Percentiles rank a stretch among this genome's conserved stretches.
These are phyloP conservation scores for Sycophila sp. DNA, from an alignment of 1,140 invertebrate species.

Conservation along the genomic window DNA sequence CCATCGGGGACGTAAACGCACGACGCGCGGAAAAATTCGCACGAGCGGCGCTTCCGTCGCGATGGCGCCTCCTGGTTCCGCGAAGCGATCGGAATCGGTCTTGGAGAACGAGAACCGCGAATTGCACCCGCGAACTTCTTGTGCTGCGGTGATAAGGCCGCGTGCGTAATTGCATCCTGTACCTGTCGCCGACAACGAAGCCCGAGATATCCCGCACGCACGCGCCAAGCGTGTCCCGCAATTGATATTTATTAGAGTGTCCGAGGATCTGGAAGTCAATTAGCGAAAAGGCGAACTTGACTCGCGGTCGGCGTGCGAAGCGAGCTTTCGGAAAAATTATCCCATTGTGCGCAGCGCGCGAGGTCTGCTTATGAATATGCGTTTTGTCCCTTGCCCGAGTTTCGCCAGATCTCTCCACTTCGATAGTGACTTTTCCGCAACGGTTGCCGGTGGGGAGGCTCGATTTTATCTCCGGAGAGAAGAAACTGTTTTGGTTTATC, in stretches of 20 bases:
- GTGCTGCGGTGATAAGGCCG: constrained; percentile 55
- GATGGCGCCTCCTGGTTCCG: neutral
- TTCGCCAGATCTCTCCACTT: no score
- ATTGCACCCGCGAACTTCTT: constrained; percentile 52
- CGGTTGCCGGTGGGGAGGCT: no score
- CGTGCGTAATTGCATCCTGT: constrained; percentile 61
- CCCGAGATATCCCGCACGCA: constrained; percentile 17
- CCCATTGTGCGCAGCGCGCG: neutral
- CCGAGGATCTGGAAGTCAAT: constrained; percentile 13
- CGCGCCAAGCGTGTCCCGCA: neutral
- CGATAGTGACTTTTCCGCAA: no score
- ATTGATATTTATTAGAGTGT: constrained; percentile 29
- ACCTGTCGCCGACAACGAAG: constrained; percentile 40
- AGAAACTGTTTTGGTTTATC: no score
- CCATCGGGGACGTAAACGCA: no score
- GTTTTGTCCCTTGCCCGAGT: no score
- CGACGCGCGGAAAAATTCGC: constrained; percentile 30
- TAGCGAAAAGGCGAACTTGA: constrained; percentile 10
- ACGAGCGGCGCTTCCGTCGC: constrained; percentile 11
- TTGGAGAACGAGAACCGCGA: constrained; percentile 54
- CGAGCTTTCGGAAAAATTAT: neutral
- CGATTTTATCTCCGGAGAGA: no score
- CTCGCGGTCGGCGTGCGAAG: no score
- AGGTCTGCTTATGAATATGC: no score
- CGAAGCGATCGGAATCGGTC: constrained; percentile 22